phyloP scores from a whole-genome alignment of 2,113 vertebrate species.

The Oophaga pumilio region DNA sequence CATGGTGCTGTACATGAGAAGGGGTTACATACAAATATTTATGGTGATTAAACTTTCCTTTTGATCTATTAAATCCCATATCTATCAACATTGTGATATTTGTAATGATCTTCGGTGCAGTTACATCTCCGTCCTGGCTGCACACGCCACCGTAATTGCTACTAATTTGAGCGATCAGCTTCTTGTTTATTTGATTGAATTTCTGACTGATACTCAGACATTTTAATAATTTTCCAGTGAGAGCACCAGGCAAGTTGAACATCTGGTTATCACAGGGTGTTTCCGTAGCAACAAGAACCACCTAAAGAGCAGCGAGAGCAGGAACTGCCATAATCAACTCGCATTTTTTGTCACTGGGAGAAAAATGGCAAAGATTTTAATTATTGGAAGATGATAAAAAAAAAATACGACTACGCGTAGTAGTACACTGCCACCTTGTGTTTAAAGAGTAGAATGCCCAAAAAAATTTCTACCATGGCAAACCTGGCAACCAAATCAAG shows the following conservation, averaged over 20 bases:
- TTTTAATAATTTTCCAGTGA: conserved; percentile 48
- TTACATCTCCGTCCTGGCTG: not conserved
- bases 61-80: not conserved
- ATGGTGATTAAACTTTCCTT: not conserved
- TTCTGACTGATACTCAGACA: conserved; percentile 51
- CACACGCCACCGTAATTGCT: conserved; percentile 21
- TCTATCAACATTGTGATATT: not conserved
- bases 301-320: conserved; percentile 53
- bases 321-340: conserved; percentile 36
- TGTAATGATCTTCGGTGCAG: not conserved
- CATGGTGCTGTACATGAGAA: too few species aligned
- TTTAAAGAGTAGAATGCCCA: not conserved
- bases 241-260: conserved; percentile 49
- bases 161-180: conserved; percentile 48
- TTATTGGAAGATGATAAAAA: conserved; percentile 11
- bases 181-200: conserved; percentile 57
- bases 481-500: too few species aligned
- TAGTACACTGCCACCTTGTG: conserved; percentile 45
- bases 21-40: too few species aligned
- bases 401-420: not conserved
- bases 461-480: not conserved
- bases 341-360: conserved; percentile 37
- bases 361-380: conserved; percentile 42
- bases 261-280: conserved; percentile 57
- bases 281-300: conserved; percentile 56